Evolutionary conservation across 23 tunicate species (phyloP).

Genomic region (Trididemnum clinides): DNA sequence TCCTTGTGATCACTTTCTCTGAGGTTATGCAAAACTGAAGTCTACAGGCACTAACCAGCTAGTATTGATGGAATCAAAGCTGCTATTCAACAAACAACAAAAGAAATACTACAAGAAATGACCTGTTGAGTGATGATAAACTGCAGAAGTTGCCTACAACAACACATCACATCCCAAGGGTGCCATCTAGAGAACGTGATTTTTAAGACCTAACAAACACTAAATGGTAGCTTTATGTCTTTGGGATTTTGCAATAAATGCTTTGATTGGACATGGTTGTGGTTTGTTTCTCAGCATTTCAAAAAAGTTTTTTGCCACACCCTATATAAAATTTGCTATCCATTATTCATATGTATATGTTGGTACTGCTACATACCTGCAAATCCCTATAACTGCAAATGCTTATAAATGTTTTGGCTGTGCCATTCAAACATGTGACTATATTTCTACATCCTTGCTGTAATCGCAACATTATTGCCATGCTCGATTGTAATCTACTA

Average conservation of each 20-base stretch:
- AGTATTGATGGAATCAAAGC: not conserved
- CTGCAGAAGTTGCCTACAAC: constrained; percentile 16
- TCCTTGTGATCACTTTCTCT: constrained; percentile 20
- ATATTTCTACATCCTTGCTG: too few species aligned
- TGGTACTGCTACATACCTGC: too few species aligned
- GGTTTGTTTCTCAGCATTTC: not conserved
- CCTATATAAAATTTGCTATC: too few species aligned
- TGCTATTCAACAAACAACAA: constrained; percentile 2
- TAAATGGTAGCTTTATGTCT: constrained; percentile 9
- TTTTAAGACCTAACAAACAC: constrained; percentile 13
- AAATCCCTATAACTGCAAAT: too few species aligned
- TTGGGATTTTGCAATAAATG: not conserved
- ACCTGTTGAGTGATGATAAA: constrained; percentile 7
- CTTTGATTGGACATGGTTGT: not conserved
- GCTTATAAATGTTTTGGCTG: too few species aligned
- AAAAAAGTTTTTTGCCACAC: constrained; percentile 12
- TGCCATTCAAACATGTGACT: too few species aligned
- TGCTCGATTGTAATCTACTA: too few species aligned
- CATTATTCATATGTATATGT: too few species aligned
- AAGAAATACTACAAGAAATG: constrained; percentile 13
- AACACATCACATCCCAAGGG: constrained; percentile 13
- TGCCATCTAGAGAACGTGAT: constrained; percentile 24
- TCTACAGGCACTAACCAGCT: constrained; percentile 3
- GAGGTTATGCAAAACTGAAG: constrained; percentile 5
- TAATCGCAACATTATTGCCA: too few species aligned